phyloP scores from a whole-genome alignment of 2,113 vertebrate species.

The Cavia porcellus region DNA sequence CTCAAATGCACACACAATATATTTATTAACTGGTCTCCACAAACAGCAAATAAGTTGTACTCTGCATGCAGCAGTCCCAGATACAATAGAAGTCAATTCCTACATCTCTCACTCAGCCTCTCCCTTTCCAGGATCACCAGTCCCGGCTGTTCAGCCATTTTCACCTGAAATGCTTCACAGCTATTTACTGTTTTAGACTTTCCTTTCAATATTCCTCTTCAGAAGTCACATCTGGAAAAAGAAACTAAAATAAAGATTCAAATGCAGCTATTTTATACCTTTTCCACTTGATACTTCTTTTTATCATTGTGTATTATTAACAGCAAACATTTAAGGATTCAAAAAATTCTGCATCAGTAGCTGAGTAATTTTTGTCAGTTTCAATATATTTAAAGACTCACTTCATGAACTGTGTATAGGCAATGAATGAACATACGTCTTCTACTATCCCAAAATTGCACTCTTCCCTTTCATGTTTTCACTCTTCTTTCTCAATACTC shows the following conservation, averaged over 20 bases:
- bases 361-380: background rate
- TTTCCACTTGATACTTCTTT: background rate
- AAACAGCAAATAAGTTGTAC: slow-evolving; percentile 7
- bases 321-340: background rate
- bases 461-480: background rate
- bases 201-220: background rate
- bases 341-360: background rate
- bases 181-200: background rate
- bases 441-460: background rate
- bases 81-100: background rate
- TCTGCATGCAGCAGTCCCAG: background rate
- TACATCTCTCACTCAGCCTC: background rate
- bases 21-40: background rate
- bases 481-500: background rate
- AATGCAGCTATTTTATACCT: background rate
- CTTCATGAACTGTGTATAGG: background rate
- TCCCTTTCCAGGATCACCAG: too few relatives aligned
- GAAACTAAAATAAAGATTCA: background rate
- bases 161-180: background rate
- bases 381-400: background rate
- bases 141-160: background rate
- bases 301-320: background rate
- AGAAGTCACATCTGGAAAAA: background rate
- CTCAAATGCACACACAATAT: background rate
- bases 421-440: background rate